phyloP scores from a whole-genome alignment of 2,797 vertebrate species.

The Staurois parvus region DNA sequence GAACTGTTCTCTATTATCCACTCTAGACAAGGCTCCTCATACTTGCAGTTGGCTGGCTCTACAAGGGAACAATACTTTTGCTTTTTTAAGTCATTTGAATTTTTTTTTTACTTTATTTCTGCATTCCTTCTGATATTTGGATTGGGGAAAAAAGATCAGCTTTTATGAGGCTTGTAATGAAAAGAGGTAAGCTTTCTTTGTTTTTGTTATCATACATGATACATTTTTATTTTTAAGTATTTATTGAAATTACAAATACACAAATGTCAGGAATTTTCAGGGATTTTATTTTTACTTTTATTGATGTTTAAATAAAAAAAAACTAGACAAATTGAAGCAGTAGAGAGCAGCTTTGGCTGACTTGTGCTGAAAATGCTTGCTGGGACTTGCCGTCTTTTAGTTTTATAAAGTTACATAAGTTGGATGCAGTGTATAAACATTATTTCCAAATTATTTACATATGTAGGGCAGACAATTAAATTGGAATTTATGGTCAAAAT shows the following conservation, averaged over 20 bases:
- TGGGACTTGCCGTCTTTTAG: neutral
- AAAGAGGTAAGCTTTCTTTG: constrained; percentile 20
- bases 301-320: neutral
- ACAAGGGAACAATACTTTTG: constrained; percentile 3
- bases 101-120: neutral
- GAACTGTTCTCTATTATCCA: constrained; percentile 9
- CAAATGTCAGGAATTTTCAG: neutral
- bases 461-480: too few relatives aligned
- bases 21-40: constrained; percentile 44
- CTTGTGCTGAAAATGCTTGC: neutral
- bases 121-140: constrained; percentile 17
- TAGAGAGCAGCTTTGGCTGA: neutral
- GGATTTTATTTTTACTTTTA: neutral
- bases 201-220: neutral
- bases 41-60: neutral
- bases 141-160: constrained; percentile 9
- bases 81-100: neutral
- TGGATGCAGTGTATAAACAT: too few relatives aligned
- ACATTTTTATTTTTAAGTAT: too few relatives aligned
- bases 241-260: too few relatives aligned
- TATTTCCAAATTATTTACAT: too few relatives aligned
- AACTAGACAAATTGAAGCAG: too few relatives aligned
- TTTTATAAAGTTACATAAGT: neutral
- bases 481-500: too few relatives aligned
- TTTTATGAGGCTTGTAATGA: neutral